Evolutionary conservation across 2,113 vertebrate genomes (phyloP).

Genomic region (Meriones unguiculatus): DNA sequence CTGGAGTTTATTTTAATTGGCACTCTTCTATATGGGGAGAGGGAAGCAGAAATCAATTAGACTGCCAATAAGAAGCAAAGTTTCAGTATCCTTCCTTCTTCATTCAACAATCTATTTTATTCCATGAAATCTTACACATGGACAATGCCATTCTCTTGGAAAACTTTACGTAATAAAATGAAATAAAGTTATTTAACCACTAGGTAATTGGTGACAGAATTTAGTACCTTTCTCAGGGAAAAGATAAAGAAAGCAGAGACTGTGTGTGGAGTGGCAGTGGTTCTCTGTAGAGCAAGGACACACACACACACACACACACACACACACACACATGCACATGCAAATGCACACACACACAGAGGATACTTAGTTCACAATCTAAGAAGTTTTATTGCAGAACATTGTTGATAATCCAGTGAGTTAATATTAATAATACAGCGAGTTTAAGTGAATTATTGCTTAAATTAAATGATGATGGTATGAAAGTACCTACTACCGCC

Average conservation of each 20-base stretch:
- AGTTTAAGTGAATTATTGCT: neutral
- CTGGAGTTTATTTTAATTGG: conserved; percentile 71
- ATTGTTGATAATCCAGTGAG: neutral
- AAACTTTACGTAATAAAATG: neutral
- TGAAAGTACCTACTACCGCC: neutral
- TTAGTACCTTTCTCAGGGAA: neutral
- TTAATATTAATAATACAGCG: neutral
- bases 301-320: neutral
- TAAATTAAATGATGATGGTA: neutral
- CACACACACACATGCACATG: neutral
- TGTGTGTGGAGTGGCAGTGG: neutral
- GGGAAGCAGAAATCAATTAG: conserved; percentile 46
- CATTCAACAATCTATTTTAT: neutral
- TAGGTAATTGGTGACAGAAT: neutral
- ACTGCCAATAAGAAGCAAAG: conserved; percentile 56
- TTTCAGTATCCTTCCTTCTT: neutral
- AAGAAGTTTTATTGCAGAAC: neutral
- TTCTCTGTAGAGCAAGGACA: neutral
- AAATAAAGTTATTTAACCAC: conserved; percentile 40
- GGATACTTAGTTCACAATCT: neutral
- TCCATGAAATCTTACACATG: neutral
- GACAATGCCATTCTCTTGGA: neutral
- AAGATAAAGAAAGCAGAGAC: neutral
- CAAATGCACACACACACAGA: too few species aligned
- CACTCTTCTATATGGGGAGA: neutral